Conservation (phyloP, 2,797 vertebrate genomes). For the Martes flavigula region DNA sequence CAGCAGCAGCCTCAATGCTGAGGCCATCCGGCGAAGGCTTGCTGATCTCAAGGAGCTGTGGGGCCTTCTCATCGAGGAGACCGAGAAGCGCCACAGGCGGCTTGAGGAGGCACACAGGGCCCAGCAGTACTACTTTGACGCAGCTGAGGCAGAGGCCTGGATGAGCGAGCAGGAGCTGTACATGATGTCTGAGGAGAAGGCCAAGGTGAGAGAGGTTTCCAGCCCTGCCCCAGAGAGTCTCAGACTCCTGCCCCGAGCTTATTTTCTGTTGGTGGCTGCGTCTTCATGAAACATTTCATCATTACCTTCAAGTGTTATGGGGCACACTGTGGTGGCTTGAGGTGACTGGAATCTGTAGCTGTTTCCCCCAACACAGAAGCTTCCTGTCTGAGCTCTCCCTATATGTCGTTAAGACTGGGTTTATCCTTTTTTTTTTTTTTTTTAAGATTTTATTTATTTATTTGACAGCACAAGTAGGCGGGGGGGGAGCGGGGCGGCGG, state of each 20-base stretch:
- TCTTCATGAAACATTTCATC: background rate
- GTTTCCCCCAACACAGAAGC: background rate
- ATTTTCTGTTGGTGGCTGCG: background rate
- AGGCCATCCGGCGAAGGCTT: slow-evolving; percentile 91
- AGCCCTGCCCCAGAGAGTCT: background rate
- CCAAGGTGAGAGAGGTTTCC: slow-evolving; percentile 89
- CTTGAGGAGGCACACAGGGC: slow-evolving; percentile 95
- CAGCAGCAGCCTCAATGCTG: slow-evolving; percentile 86
- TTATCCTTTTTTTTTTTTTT: background rate
- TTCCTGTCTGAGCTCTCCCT: background rate
- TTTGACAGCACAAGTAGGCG: too few species aligned
- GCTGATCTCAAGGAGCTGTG: slow-evolving; percentile 91
- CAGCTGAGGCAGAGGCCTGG: slow-evolving; percentile 97
- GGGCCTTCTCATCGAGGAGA: slow-evolving; percentile 92
- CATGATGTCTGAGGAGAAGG: slow-evolving; percentile 99
- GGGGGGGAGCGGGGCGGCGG: too few species aligned
- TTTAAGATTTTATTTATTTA: too few species aligned
- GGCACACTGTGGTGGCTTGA: accelerated
- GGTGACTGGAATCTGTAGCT: background rate
- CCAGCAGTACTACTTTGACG: slow-evolving; percentile 98
- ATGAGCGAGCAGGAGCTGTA: slow-evolving; percentile 99
- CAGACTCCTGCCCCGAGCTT: background rate
- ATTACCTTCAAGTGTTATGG: background rate
- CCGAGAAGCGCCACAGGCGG: slow-evolving; percentile 92
- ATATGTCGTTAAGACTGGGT: background rate